Base-by-base conservation (phyloP, 1,140 invertebrate genomes). In the Ceratina australensis region DNA sequence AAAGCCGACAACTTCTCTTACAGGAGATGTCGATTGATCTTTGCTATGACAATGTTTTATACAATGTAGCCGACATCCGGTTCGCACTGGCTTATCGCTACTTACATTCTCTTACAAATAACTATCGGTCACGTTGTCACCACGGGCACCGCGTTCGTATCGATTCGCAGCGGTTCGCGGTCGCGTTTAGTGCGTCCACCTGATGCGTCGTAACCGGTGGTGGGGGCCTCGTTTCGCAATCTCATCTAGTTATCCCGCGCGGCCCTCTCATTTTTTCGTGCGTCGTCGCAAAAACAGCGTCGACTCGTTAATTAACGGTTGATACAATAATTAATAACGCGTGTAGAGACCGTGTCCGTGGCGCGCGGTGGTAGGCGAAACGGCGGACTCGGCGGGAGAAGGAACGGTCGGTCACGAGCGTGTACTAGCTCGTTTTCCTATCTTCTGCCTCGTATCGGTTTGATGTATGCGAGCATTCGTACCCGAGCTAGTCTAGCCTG, bases 281-380 rank as follows among this genome's bases (percentile, higher is more conserved):
- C 22, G 42, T 18, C n/a, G 4, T 24, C 42, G 33, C 22, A 18
- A 65, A 47, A 22, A 3, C 15, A n/a, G 18, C 18, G 13, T 15
- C 28, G 68, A 50, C 57, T 84, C 72, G 78, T 88, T 88, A 87
- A 88, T 87, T 86, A 85, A 80, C 76, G 66, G 67, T 77, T 61
- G 81, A 85, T 86, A 81, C 78, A 83, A 87, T 86, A 86, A 88
- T 89, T 87, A 88, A 87, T 85, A 87, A 65, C 71, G 59, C 42
- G 63, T 72, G 59, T 42, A 72, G n/a, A n/a, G n/a, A n/a, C n/a
- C n/a, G n/a, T n/a, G n/a, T n/a, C n/a, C n/a, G n/a, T 10, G 28
- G 28, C 5, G 28, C 5, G 33, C 33, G 33, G 33, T 42, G 8
- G 33, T 10, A 42, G 33, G 22, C 16, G 66, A 54, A 24, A 68